A percentile compares a stretch with the other conserved stretches of the same genome.
phyloP scores from a whole-genome alignment of 2,888 invertebrate genomes.

The Stictocephala bisonia region DNA sequence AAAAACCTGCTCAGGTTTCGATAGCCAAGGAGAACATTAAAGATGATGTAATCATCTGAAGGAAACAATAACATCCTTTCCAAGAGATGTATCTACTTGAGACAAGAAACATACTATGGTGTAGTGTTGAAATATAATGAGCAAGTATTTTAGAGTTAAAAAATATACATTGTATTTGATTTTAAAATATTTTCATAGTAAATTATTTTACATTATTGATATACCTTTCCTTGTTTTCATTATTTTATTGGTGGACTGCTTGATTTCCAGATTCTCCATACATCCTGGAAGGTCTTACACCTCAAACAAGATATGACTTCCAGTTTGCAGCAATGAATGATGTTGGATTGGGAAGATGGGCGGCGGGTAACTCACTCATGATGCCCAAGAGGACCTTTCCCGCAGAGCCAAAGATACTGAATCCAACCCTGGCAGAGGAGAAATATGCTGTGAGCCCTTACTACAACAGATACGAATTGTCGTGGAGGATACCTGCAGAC shows the following conservation, averaged over 20 bases:
- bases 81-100: too few species aligned
- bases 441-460: conserved; percentile 72
- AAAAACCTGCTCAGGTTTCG: too few species aligned
- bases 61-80: background rate
- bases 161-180: too few species aligned
- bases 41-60: too few species aligned
- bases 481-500: conserved; percentile 87
- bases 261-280: conserved; percentile 67
- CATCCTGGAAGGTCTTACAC: conserved; percentile 81
- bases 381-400: conserved; percentile 84
- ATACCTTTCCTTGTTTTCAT: background rate
- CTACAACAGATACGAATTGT: conserved; percentile 82
- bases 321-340: conserved; percentile 87
- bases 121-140: too few species aligned
- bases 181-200: background rate
- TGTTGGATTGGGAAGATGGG: conserved; percentile 84
- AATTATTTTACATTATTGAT: background rate
- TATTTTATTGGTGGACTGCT: background rate
- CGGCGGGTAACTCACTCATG: conserved; percentile 71
- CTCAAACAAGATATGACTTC: conserved; percentile 82
- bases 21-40: too few species aligned
- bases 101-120: background rate
- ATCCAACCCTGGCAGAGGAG: conserved; percentile 64
- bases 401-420: conserved; percentile 75
- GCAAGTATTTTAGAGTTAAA: background rate